Evolutionary conservation across 2,113 vertebrate species (phyloP).

Genomic region (Lota lota): DNA sequence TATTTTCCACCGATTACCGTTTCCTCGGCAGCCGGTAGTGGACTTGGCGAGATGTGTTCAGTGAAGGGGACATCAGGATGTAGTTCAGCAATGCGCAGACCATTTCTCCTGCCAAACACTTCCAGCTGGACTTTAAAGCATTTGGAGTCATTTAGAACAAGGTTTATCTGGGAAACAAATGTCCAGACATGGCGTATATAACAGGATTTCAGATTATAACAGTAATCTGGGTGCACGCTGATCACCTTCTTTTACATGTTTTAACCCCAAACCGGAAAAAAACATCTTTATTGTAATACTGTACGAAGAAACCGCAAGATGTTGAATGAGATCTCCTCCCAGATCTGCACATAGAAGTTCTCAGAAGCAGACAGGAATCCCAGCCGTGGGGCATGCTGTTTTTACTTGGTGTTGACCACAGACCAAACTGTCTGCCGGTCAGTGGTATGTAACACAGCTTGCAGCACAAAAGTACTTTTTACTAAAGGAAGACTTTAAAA

Average conservation of each 20-base stretch:
- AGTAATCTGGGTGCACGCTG: too few species aligned
- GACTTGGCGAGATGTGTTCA: conserved; percentile 28
- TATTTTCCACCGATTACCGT: conserved; percentile 21
- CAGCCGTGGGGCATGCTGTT: too few species aligned
- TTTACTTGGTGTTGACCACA: too few species aligned
- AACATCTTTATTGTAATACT: too few species aligned
- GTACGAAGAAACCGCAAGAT: too few species aligned
- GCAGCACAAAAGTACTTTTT: conserved; percentile 8
- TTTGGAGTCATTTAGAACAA: too few species aligned
- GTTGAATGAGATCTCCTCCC: too few species aligned
- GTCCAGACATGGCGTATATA: background rate
- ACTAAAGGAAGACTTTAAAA: conserved; percentile 19
- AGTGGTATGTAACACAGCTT: background rate
- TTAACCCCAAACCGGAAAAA: too few species aligned
- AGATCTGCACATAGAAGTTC: too few species aligned
- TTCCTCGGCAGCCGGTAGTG: conserved; percentile 13
- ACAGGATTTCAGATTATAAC: background rate
- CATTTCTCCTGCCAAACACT: background rate
- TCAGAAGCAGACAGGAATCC: background rate
- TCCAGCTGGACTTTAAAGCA: background rate
- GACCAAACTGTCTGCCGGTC: too few species aligned
- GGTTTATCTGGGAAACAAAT: background rate
- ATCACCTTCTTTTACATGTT: too few species aligned
- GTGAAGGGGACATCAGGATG: conserved; percentile 21
- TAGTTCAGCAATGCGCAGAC: conserved; percentile 8